phyloP scores from a whole-genome alignment of 2,113 vertebrate species.

The Sarotherodon lohbergeri region DNA sequence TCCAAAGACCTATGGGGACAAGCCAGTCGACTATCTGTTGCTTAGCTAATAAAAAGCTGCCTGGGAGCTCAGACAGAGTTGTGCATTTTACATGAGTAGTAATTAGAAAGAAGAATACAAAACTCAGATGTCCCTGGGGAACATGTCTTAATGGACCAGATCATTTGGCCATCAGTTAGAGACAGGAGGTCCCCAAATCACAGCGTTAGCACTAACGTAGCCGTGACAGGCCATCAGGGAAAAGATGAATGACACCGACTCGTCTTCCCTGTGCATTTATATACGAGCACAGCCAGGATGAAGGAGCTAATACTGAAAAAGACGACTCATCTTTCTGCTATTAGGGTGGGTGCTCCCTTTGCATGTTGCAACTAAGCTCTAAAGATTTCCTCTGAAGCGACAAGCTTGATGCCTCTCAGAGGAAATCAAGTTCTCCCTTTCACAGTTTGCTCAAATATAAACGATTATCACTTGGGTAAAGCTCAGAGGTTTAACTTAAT shows the following conservation, averaged over 20 bases:
- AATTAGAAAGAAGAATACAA: constrained; percentile 39
- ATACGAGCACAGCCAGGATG: constrained; percentile 5
- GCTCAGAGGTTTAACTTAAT: background rate
- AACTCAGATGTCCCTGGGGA: constrained; percentile 1
- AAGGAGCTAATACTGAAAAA: background rate
- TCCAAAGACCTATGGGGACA: background rate
- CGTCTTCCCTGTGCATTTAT: background rate
- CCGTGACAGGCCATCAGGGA: constrained; percentile 21
- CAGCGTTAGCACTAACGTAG: background rate
- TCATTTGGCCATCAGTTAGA: constrained; percentile 48
- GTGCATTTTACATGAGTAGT: constrained; percentile 42
- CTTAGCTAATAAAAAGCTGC: constrained; percentile 34
- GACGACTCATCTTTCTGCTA: background rate
- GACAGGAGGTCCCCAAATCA: background rate
- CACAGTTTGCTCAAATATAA: constrained; percentile 5
- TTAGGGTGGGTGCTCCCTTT: background rate
- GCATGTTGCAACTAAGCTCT: background rate
- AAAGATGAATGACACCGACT: constrained; percentile 4
- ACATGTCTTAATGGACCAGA: constrained; percentile 31
- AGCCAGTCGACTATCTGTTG: background rate
- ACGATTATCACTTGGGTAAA: background rate
- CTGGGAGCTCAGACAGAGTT: constrained; percentile 15
- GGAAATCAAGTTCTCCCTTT: constrained; percentile 9
- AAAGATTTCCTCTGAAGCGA: background rate
- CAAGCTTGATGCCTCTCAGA: background rate